phyloP scores from a whole-genome alignment of 2,797 vertebrate genomes.

The Chiloscyllium punctatum region DNA sequence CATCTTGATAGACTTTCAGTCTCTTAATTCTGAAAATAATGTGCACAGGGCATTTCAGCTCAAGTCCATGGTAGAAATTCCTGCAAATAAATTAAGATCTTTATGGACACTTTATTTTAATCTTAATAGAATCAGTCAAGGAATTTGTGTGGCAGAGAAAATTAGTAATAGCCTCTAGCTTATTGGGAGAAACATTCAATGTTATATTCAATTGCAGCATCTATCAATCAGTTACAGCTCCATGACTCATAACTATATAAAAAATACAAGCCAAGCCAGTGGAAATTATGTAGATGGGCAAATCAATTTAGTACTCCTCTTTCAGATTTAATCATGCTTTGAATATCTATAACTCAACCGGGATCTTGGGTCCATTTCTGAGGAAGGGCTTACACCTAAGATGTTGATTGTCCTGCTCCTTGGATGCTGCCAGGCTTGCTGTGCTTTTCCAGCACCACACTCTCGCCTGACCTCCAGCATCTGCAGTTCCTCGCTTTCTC shows the following conservation, averaged over 20 bases:
- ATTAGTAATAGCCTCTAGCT: background rate
- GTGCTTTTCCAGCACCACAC: too few species aligned
- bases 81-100: background rate
- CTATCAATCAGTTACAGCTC: background rate
- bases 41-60: background rate
- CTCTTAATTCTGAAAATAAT: background rate
- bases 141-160: background rate
- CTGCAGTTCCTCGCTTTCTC: too few species aligned
- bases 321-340: too few species aligned
- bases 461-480: too few species aligned
- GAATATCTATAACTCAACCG: background rate
- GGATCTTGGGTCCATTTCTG: too few species aligned
- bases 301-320: background rate
- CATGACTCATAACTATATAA: background rate
- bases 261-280: background rate
- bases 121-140: background rate
- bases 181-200: background rate
- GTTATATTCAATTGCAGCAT: background rate
- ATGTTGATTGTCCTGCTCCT: too few species aligned
- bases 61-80: background rate
- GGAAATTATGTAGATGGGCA: background rate
- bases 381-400: too few species aligned
- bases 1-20: background rate
- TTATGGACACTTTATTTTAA: background rate
- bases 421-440: too few species aligned